phyloP scores from a whole-genome alignment of 2,888 invertebrate genomes.

The Conops quadrifasciatus region DNA sequence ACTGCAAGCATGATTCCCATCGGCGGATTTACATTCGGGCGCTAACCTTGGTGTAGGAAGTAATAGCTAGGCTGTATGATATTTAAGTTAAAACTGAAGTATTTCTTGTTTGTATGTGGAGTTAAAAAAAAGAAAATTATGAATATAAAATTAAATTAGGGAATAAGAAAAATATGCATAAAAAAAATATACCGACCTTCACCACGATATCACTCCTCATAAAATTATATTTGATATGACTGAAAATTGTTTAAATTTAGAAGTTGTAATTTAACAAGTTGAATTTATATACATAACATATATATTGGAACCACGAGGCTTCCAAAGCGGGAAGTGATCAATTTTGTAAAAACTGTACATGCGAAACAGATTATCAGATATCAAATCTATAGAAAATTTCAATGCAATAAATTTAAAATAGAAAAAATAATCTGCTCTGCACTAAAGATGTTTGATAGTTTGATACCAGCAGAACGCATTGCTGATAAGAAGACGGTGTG shows the following conservation, averaged over 20 bases:
- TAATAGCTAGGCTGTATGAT: not conserved
- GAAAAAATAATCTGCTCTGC: no score
- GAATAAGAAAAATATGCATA: not conserved
- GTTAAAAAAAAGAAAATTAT: not conserved
- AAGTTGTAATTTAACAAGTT: constrained; percentile 1
- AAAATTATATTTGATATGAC: not conserved
- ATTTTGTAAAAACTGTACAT: not conserved
- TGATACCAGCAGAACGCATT: no score
- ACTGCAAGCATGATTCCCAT: not conserved
- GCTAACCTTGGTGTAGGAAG: constrained; percentile 8
- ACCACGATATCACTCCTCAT: not conserved
- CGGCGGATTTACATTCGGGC: constrained; percentile 16
- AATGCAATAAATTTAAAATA: no score
- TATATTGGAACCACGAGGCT: not conserved
- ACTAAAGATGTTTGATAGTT: no score
- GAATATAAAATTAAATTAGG: not conserved
- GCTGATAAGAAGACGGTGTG: no score
- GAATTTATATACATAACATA: not conserved
- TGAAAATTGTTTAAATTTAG: not conserved
- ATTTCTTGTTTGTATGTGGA: not conserved
- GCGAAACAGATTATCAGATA: not conserved
- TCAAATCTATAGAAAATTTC: not conserved
- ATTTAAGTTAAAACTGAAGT: not conserved
- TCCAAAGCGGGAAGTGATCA: not conserved
- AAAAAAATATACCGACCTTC: not conserved